These are phyloP conservation scores for Donacobius atricapilla DNA, from an alignment of 2,113 vertebrate species.

Conservation along the genomic window DNA sequence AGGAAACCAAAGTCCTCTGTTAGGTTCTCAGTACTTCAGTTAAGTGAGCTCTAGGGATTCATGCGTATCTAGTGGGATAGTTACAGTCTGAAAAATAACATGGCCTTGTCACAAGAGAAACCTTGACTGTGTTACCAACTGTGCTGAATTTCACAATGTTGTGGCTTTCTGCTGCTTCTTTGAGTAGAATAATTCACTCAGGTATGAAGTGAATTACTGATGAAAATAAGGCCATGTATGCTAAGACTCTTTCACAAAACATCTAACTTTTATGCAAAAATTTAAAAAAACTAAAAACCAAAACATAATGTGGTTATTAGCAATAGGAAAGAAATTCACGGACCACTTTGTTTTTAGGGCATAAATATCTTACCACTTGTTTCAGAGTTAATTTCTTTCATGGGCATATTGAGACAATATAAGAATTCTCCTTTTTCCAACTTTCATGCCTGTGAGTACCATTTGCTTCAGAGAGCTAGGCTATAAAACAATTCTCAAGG, in stretches of 20 bases:
- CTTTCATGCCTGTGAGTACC: not conserved
- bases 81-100: not conserved
- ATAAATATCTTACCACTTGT: not conserved
- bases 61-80: not conserved
- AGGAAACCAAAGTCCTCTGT: not conserved
- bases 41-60: not conserved
- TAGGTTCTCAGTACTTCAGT: not conserved
- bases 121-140: not conserved
- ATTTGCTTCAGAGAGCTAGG: not conserved
- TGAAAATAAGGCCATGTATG: not conserved
- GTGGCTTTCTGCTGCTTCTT: not conserved
- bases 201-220: not conserved
- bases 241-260: not conserved
- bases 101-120: not conserved
- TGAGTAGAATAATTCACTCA: not conserved
- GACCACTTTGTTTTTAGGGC: not conserved
- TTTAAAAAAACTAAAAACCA: not conserved
- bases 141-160: not conserved
- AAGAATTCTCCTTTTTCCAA: not conserved
- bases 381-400: not conserved
- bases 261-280: not conserved
- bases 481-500: slow-evolving; percentile 6
- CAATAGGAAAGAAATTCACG: not conserved
- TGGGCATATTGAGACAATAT: not conserved
- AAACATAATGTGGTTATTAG: not conserved